Evolutionary conservation across 2,888 invertebrate genomes (phyloP).

Genomic region (Eulithis testata): DNA sequence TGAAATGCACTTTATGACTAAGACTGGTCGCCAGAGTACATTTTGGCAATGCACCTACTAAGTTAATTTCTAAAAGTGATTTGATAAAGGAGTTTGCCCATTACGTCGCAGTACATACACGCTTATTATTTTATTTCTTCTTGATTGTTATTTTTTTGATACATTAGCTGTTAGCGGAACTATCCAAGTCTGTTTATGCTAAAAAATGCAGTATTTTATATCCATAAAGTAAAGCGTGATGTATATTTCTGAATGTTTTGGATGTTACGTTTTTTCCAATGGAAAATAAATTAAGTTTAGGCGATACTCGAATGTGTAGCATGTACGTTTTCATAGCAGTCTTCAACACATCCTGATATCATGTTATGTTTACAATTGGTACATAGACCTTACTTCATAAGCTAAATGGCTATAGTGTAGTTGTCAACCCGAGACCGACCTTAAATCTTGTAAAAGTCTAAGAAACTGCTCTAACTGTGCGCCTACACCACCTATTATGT

Average conservation of each 20-base stretch:
- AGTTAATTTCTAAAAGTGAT: background rate
- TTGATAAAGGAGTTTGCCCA: too few species aligned
- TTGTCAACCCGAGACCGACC: background rate
- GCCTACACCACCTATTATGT: background rate
- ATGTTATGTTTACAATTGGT: too few species aligned
- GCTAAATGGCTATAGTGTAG: slow-evolving; percentile 2
- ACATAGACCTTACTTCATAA: background rate
- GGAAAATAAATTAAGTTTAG: background rate
- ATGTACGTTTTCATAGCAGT: background rate
- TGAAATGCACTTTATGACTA: too few species aligned
- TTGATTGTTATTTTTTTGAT: too few species aligned
- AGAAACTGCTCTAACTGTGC: background rate
- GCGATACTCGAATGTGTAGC: background rate
- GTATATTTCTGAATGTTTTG: background rate
- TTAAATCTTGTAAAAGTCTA: background rate
- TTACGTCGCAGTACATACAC: too few species aligned
- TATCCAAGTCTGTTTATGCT: background rate
- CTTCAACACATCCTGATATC: too few species aligned
- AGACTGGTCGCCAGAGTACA: background rate
- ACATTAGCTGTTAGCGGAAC: background rate
- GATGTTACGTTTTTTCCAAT: background rate
- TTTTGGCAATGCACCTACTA: background rate
- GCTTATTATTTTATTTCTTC: too few species aligned
- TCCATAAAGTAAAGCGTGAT: background rate
- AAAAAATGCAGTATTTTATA: background rate